Evolutionary conservation across 2,797 vertebrate species (phyloP), one percentile per base, ranked within the genome.

Genomic region (Falco concolor): DNA sequence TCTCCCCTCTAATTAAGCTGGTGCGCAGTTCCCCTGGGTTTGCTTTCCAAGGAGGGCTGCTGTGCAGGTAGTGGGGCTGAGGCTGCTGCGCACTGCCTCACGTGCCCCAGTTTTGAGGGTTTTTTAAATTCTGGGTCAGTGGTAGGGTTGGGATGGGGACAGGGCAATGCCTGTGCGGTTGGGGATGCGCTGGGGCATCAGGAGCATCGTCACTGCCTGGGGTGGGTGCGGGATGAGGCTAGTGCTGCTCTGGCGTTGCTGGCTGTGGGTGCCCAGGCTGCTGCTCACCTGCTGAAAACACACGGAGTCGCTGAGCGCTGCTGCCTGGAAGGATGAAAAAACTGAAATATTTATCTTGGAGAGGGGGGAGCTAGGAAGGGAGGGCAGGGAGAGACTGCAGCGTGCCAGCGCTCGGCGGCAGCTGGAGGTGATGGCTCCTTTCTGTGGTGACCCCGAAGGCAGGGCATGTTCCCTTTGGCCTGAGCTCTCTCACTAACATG

Each of bases 301-400:
- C 2, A 17, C 4, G 16, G 91, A 88, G 90, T 50, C 0, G 22
- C 76, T 57, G 89, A 90, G 70, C 2, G 8, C 52, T 90, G 90
- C 82, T 96, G 90, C 89, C 85, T 88, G 95, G 77, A 80, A 96
- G 78, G 90, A 91, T 79, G 79, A 36, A 89, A 90, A 92, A 90
- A 72, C 49, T 7, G 32, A 67, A 91, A 32, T 96, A 50, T 94
- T 96, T 96, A 68, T 92, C 70, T 96, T 96, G 94, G 93, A 91
- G 84, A 85, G 84, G 52, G 83, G 82, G 50, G 50, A 94, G 61
- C 4, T n/a, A 25, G 91, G 72, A 32, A 20, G 73, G 75, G 78
- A 85, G 87, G 72, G 52, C 64, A 82, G 40, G 86, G 91, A 86
- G 83, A 56, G 57, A 45, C 57, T 3, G 5, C 74, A 52, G 75